Evolutionary conservation across 2,888 invertebrate genomes (phyloP).

Genomic region (Ryuthela nishihirai): DNA sequence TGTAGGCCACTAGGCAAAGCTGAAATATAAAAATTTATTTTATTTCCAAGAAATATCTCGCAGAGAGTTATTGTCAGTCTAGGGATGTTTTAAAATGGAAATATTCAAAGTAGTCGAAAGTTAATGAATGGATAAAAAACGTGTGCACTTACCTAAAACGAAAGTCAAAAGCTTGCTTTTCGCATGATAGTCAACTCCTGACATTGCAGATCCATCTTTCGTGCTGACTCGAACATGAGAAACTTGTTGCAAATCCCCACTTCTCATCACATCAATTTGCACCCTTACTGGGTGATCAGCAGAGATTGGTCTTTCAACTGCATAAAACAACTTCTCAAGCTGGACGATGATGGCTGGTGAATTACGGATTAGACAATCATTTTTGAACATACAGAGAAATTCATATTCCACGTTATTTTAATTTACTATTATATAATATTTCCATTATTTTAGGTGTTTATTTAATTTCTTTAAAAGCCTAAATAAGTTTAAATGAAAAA

Average conservation of each 20-base stretch:
- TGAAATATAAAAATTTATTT: no score
- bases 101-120: neutral
- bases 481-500: no score
- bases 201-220: slow-evolving; percentile 50
- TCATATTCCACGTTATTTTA: no score
- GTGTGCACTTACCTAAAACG: slow-evolving; percentile 44
- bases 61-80: no score
- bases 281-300: slow-evolving; percentile 44
- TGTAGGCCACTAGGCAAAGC: no score
- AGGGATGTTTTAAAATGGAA: no score
- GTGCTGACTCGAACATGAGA: slow-evolving; percentile 49
- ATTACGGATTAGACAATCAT: no score
- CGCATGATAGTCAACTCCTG: slow-evolving; percentile 50
- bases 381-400: no score
- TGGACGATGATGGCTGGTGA: slow-evolving; percentile 47
- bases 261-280: slow-evolving; percentile 45
- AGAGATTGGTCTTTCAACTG: slow-evolving; percentile 46
- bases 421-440: no score
- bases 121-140: neutral
- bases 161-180: slow-evolving; percentile 48
- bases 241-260: slow-evolving; percentile 46
- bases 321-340: slow-evolving; percentile 47
- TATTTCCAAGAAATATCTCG: no score
- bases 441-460: no score
- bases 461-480: no score